Evolutionary conservation across 2,888 invertebrate species (phyloP).

Genomic region (Gandaritis pyraliata): DNA sequence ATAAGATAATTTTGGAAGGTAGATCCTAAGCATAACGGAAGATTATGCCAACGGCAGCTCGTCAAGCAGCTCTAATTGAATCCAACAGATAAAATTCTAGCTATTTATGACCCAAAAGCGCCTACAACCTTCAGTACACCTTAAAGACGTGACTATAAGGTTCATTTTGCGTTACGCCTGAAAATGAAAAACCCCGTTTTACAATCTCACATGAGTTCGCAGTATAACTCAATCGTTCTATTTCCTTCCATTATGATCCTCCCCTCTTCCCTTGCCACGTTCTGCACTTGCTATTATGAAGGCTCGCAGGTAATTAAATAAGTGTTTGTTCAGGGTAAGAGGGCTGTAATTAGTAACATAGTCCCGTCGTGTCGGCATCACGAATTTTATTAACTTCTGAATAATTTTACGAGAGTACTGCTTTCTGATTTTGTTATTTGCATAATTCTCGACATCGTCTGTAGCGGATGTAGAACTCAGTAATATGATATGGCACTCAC

Average conservation of each 20-base stretch:
- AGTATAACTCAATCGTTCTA: slow-evolving; percentile 43
- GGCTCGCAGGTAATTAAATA: slow-evolving; percentile 38
- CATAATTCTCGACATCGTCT: too few species aligned
- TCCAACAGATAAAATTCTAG: slow-evolving; percentile 20
- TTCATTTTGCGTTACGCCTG: background rate
- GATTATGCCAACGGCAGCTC: slow-evolving; percentile 14
- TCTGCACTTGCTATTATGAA: slow-evolving; percentile 31
- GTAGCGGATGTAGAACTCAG: too few species aligned
- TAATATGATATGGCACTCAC: too few species aligned
- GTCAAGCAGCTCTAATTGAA: slow-evolving; percentile 25
- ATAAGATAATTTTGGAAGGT: background rate
- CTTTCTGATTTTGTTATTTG: slow-evolving; percentile 13
- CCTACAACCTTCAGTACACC: background rate
- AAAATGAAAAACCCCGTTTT: slow-evolving; percentile 20
- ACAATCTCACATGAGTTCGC: slow-evolving; percentile 35
- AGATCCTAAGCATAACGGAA: background rate
- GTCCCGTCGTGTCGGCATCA: slow-evolving; percentile 9
- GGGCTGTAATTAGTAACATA: slow-evolving; percentile 31
- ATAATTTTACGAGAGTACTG: background rate
- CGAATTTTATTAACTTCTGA: slow-evolving; percentile 4
- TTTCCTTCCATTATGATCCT: slow-evolving; percentile 42
- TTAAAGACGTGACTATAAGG: background rate
- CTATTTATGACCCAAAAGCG: slow-evolving; percentile 7
- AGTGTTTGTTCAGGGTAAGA: slow-evolving; percentile 45
- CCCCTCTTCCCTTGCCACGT: slow-evolving; percentile 6